A percentile compares a stretch with the other conserved stretches of the same genome.
Evolutionary conservation across 1,140 invertebrate species (phyloP).

Genomic region (Drosophila ogumai): DNA sequence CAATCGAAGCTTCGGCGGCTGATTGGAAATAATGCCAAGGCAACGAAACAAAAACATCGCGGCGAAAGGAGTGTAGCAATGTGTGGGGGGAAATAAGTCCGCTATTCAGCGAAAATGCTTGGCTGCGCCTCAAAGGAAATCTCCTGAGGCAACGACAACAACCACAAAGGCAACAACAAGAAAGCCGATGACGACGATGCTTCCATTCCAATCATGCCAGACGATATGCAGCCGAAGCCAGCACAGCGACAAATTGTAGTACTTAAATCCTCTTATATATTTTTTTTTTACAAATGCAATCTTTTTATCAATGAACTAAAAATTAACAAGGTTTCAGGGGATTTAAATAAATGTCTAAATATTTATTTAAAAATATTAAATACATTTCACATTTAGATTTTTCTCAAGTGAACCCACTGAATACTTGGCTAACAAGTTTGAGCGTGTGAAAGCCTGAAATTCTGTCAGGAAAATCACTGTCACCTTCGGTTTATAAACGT

Average conservation of each 20-base stretch:
- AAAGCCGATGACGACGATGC: slow-evolving; percentile 34
- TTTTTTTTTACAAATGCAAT: background rate
- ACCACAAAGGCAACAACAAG: slow-evolving; percentile 19
- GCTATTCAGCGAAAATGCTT: slow-evolving; percentile 56
- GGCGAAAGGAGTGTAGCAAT: slow-evolving; percentile 28
- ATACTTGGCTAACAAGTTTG: slow-evolving; percentile 13
- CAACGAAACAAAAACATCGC: slow-evolving; percentile 55
- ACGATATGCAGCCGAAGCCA: slow-evolving; percentile 5
- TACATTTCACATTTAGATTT: background rate
- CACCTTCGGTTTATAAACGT: slow-evolving; percentile 43
- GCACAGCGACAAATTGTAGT: slow-evolving; percentile 1
- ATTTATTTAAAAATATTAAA: no score
- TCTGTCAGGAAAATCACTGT: slow-evolving; percentile 57
- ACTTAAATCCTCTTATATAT: background rate
- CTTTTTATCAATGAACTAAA: background rate
- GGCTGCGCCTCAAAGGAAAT: slow-evolving; percentile 53
- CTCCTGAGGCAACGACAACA: slow-evolving; percentile 38
- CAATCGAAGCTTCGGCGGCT: slow-evolving; percentile 45
- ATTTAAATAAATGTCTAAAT: background rate
- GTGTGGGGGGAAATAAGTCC: slow-evolving; percentile 49
- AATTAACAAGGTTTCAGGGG: background rate
- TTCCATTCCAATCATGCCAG: slow-evolving; percentile 49
- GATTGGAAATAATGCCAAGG: slow-evolving; percentile 65
- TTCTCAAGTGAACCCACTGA: slow-evolving; percentile 6
- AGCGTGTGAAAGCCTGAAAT: slow-evolving; percentile 8